Conservation (phyloP, 1,140 invertebrate species). For the Leguminivora glycinivorella region DNA sequence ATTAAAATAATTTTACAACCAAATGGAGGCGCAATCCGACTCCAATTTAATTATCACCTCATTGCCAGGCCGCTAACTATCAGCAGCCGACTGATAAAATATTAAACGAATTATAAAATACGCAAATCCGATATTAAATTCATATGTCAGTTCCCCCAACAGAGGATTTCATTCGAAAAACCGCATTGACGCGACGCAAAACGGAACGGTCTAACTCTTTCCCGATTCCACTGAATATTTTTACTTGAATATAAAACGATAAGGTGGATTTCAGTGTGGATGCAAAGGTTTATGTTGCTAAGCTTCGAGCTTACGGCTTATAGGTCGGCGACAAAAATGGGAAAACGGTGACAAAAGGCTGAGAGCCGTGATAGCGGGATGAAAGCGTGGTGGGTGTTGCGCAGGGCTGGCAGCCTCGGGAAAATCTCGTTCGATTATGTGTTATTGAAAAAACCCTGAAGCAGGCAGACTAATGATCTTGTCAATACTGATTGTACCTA, state of each 20-base stretch:
- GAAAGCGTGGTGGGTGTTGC: constrained; percentile 60
- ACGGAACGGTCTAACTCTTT: constrained; percentile 35
- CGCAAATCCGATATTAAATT: constrained; percentile 65
- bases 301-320: constrained; percentile 35
- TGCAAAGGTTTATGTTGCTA: constrained; percentile 36
- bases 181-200: constrained; percentile 50
- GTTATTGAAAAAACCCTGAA: neutral
- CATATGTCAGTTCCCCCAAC: constrained; percentile 61
- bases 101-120: constrained; percentile 52
- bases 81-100: constrained; percentile 38
- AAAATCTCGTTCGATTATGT: neutral
- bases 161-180: constrained; percentile 72
- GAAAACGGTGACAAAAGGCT: constrained; percentile 68
- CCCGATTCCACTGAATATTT: neutral
- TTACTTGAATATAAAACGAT: neutral
- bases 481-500: no score
- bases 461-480: no score
- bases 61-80: constrained; percentile 29
- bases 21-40: constrained; percentile 10
- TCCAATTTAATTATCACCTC: constrained; percentile 28
- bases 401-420: constrained; percentile 41
- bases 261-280: constrained; percentile 36
- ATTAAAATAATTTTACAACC: constrained; percentile 17
- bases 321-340: constrained; percentile 68
- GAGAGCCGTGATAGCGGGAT: constrained; percentile 74